Conservation (phyloP, 1,140 invertebrate species). For the Orius insidiosus region DNA sequence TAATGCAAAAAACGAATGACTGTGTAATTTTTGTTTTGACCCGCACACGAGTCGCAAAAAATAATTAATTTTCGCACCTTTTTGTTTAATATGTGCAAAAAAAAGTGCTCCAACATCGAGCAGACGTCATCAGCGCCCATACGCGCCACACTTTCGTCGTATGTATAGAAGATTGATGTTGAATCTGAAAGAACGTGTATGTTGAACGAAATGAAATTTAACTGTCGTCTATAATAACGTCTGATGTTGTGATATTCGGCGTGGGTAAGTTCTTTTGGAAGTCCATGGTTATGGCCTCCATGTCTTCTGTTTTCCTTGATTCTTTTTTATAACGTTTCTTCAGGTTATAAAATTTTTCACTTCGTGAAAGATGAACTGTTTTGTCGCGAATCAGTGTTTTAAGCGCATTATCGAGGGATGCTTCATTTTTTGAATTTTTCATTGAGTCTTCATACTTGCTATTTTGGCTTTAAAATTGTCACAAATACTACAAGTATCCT, state of each 20-base stretch:
- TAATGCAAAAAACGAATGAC: constrained; percentile 15
- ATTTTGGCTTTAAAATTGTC: constrained; percentile 10
- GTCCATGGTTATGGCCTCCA: constrained; percentile 17
- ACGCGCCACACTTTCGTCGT: constrained; percentile 15
- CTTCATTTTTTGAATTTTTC: neutral
- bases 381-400: neutral
- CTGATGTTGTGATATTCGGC: constrained; percentile 14
- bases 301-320: neutral
- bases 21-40: constrained; percentile 17
- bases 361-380: constrained; percentile 11
- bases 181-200: constrained; percentile 13
- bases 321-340: constrained; percentile 3
- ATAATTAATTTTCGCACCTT: constrained; percentile 13
- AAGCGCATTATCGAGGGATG: neutral
- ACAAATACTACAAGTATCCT: constrained; percentile 11
- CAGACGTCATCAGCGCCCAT: constrained; percentile 17
- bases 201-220: constrained; percentile 18
- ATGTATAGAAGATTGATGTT: constrained; percentile 17
- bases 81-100: constrained; percentile 11
- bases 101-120: constrained; percentile 15
- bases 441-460: neutral
- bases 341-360: constrained; percentile 13
- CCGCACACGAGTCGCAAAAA: constrained; percentile 19
- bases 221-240: constrained; percentile 19
- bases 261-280: constrained; percentile 17